Base-by-base conservation (phyloP, 2,113 vertebrate genomes). In the Podocnemis expansa region DNA sequence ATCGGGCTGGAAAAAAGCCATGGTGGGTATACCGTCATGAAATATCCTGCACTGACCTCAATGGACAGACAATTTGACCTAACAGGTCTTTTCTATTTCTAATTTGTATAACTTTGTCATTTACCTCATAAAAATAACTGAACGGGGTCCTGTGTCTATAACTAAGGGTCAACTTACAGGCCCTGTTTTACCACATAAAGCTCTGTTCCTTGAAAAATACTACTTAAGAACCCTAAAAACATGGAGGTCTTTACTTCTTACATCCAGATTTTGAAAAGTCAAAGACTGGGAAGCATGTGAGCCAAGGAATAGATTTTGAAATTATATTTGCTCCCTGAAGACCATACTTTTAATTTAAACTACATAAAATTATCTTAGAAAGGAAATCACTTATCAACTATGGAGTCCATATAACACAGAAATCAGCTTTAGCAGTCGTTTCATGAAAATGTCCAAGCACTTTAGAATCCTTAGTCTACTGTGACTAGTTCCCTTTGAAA, bases 61-160 rank as follows among this genome's bases (percentile, higher is more conserved):
- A 85, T 6, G 52, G 82, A 85, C 89, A 86, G 91, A 89, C 63
- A 86, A 49, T 88, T 88, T 93, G 94, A 87, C 47, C 78, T 22
- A 90, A 38, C 80, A 38, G 63, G 63, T 22, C n/a, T 70, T 70
- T 70, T 70, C 63, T 38, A 38, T 70, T 19, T 38, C 34, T 25
- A 55, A 41, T 11, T 55, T 90, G 78, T 52, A 43, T 41, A 45
- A 55, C 60, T 84, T 78, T 79, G 63, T 75, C 90, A 82, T 63
- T 90, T 38, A 70, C n/a, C 19, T 70, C 21, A n/a, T 70, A 70
- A 91, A 84, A 87, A 84, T 92, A 38, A 89, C 76, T 81, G 49
- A 86, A 89, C 78, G 86, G 94, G 93, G 29, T 87, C 63, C n/a
- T 38, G 63, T 38, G 21, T 38, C 91, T 89, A 22, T 41, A 95